Evolutionary conservation across 2,797 vertebrate genomes (phyloP).

Genomic region (Poeciliopsis infans): DNA sequence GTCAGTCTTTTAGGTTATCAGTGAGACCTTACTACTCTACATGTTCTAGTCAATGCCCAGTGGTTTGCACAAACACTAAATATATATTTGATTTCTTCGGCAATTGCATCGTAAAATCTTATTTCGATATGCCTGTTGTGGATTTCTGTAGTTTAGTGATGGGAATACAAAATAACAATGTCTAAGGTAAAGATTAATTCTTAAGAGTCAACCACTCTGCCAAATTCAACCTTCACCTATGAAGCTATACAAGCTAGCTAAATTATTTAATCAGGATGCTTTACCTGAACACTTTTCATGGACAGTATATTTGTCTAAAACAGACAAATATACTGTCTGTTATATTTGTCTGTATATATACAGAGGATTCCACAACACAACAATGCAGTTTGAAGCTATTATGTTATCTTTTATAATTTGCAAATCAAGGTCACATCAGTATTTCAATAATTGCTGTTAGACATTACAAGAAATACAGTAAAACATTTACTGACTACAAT

Average conservation of each 20-base stretch:
- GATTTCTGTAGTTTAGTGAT: not conserved
- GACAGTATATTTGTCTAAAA: not conserved
- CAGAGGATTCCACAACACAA: not conserved
- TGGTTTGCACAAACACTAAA: not conserved
- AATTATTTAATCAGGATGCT: not conserved
- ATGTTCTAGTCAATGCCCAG: not conserved
- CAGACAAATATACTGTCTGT: no score
- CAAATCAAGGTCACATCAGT: not conserved
- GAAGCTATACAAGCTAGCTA: not conserved
- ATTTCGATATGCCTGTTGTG: not conserved
- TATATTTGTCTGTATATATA: no score
- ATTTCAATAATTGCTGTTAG: not conserved
- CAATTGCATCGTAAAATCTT: not conserved
- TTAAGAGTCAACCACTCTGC: not conserved
- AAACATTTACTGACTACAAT: not conserved
- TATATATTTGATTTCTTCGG: not conserved
- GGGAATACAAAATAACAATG: not conserved
- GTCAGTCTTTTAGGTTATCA: not conserved
- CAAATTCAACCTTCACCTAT: not conserved
- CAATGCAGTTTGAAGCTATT: not conserved
- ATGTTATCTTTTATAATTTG: not conserved
- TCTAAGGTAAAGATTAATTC: not conserved
- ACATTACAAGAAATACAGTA: not conserved
- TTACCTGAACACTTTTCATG: not conserved
- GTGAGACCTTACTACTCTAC: not conserved